phyloP scores from a whole-genome alignment of 2,797 vertebrate genomes.

The Alca torda region DNA sequence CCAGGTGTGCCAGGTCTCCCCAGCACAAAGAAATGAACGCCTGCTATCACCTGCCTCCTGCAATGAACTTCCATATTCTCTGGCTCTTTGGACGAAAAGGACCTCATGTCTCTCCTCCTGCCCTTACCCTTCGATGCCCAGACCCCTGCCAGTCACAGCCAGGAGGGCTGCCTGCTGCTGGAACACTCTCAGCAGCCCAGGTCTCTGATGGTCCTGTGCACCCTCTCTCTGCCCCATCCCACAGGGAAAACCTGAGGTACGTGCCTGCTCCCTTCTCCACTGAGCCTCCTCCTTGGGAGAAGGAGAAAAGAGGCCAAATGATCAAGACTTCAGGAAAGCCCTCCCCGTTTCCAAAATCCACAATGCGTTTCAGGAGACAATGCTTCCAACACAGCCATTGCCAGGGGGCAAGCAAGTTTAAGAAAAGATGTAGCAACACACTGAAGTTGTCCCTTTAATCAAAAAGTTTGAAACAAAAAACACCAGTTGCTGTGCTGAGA shows the following conservation, averaged over 20 bases:
- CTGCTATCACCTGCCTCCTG: not conserved
- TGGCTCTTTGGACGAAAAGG: not conserved
- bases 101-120: fast-evolving
- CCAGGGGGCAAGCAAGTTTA: not conserved
- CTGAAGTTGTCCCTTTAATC: not conserved
- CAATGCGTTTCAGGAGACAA: not conserved
- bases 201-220: not conserved
- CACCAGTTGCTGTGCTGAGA: not conserved
- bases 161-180: not conserved
- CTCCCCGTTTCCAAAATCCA: fast-evolving
- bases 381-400: not conserved
- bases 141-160: not conserved
- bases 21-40: fast-evolving
- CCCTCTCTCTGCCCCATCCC: not conserved
- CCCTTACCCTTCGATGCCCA: not conserved
- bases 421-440: not conserved
- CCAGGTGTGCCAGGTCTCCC: not conserved
- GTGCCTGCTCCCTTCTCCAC: not conserved
- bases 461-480: not conserved
- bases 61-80: fast-evolving
- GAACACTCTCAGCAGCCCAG: not conserved
- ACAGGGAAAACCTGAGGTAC: not conserved
- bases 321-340: not conserved
- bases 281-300: not conserved
- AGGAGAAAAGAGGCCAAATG: not conserved